Conservation (phyloP, 2,888 invertebrate species). For the Cryptops parisi region DNA sequence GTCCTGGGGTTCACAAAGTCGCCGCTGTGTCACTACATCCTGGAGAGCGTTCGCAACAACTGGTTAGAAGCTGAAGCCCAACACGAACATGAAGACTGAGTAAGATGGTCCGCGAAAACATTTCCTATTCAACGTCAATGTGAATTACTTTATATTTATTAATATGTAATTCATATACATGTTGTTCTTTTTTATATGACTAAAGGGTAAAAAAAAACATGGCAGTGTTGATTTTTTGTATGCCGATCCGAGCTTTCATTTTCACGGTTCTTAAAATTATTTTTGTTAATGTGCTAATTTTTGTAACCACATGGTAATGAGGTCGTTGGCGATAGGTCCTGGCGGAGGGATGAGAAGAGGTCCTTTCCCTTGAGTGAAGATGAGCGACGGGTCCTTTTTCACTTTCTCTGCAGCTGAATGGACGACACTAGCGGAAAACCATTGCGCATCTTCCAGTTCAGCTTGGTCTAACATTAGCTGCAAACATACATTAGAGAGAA, state of each 20-base stretch:
- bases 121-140: too few relatives aligned
- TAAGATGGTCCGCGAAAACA: neutral
- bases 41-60: constrained; percentile 67
- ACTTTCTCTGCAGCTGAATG: neutral
- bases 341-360: constrained; percentile 5
- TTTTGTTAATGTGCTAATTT: neutral
- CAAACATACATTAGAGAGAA: too few relatives aligned
- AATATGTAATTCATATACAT: too few relatives aligned
- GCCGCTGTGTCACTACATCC: constrained; percentile 57
- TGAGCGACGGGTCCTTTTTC: neutral
- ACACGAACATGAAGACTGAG: constrained; percentile 56
- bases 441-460: constrained; percentile 37
- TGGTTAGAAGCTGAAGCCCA: constrained; percentile 80
- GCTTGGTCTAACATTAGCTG: constrained; percentile 32
- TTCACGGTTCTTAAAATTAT: too few relatives aligned
- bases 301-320: neutral
- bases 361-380: neutral
- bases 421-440: constrained; percentile 30
- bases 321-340: constrained; percentile 1
- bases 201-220: too few relatives aligned
- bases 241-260: too few relatives aligned
- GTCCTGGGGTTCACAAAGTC: constrained; percentile 63
- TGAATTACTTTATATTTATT: neutral
- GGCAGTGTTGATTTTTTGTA: too few relatives aligned
- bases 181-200: too few relatives aligned